Evolutionary conservation across 2,888 invertebrate genomes (phyloP).

Genomic region (Crioceris asparagi): DNA sequence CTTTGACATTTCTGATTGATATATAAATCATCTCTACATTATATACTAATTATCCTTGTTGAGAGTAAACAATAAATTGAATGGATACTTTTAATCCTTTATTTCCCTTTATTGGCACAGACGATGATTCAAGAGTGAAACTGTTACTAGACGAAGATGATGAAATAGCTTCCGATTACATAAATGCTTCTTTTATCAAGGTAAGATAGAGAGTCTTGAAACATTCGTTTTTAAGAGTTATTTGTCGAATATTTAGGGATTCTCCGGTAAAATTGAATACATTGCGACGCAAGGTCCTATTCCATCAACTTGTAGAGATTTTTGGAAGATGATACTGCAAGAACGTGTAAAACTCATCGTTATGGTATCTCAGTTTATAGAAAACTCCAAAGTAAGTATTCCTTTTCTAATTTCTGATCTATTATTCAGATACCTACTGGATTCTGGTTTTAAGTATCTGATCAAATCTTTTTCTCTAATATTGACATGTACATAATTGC

Average conservation of each 20-base stretch:
- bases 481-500: not conserved
- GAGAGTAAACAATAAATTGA: conserved; percentile 3
- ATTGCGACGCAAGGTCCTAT: conserved; percentile 68
- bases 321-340: conserved; percentile 67
- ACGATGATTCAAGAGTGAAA: conserved; percentile 25
- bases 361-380: conserved; percentile 60
- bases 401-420: conserved; percentile 5
- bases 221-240: conserved; percentile 2
- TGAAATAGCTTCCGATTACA: conserved; percentile 55
- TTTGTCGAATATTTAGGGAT: conserved; percentile 43
- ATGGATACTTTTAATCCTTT: conserved; percentile 1
- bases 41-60: not conserved
- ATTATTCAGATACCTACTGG: too few species aligned
- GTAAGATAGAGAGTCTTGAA: conserved; percentile 35
- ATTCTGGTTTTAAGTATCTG: too few species aligned
- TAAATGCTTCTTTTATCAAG: conserved; percentile 63
- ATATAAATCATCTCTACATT: not conserved
- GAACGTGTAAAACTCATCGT: conserved; percentile 56
- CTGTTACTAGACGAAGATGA: conserved; percentile 32
- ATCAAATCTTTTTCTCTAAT: too few species aligned
- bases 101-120: conserved; percentile 18
- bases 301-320: conserved; percentile 54
- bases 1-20: not conserved
- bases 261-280: conserved; percentile 51
- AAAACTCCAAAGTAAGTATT: conserved; percentile 54